phyloP scores from a whole-genome alignment of 2,888 invertebrate species.

The Dryobota labecula region DNA sequence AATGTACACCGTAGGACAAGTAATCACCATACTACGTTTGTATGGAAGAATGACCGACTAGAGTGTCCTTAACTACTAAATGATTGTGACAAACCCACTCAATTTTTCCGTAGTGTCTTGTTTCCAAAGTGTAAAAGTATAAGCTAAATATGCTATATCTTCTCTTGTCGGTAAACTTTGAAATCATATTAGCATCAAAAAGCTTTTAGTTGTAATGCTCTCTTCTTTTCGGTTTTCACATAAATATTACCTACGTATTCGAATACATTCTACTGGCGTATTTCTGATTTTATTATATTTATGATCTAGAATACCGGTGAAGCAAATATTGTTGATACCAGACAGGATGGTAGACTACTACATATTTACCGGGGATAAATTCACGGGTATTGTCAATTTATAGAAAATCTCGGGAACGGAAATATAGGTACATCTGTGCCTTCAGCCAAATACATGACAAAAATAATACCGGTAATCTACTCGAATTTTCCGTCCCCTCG shows the following conservation, averaged over 20 bases:
- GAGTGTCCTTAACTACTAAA: neutral
- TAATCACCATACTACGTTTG: too few relatives aligned
- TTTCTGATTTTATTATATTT: constrained; percentile 29
- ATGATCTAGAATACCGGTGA: constrained; percentile 13
- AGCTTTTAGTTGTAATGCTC: constrained; percentile 36
- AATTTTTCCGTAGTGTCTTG: neutral
- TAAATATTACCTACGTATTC: constrained; percentile 27
- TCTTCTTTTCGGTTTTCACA: constrained; percentile 14
- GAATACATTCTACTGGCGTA: constrained; percentile 2
- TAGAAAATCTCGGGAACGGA: neutral
- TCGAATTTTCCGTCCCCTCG: constrained; percentile 27
- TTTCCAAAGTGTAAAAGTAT: neutral
- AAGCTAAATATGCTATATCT: constrained; percentile 1
- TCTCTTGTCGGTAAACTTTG: constrained; percentile 19
- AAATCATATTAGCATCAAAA: constrained; percentile 36
- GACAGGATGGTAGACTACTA: neutral
- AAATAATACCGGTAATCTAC: constrained; percentile 35
- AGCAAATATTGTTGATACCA: constrained; percentile 1
- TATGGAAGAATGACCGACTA: too few relatives aligned
- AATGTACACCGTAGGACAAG: too few relatives aligned
- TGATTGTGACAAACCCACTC: neutral
- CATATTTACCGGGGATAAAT: constrained; percentile 10
- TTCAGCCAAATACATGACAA: constrained; percentile 25
- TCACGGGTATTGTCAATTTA: constrained; percentile 3
- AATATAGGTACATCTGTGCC: neutral